Evolutionary conservation across 2,797 vertebrate species (phyloP).

Genomic region (Thaleichthys pacificus): DNA sequence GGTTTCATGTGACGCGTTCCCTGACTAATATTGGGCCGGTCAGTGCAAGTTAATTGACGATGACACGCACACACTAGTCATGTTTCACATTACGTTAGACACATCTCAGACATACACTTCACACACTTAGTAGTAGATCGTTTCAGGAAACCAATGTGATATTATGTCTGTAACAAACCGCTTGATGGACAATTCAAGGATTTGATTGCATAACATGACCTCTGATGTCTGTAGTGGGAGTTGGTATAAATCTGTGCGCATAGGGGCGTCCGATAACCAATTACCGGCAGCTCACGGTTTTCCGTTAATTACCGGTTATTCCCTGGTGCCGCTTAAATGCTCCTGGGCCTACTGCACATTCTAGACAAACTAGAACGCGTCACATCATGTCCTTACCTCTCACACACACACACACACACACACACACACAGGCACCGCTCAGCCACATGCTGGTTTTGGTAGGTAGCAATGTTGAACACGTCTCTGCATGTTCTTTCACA

Average conservation of each 20-base stretch:
- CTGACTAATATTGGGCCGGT: not conserved
- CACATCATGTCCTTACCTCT: slow-evolving; percentile 46
- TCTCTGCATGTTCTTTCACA: slow-evolving; percentile 17
- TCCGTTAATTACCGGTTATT: slow-evolving; percentile 66
- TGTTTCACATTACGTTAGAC: too few relatives aligned
- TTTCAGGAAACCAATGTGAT: not conserved
- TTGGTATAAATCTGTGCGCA: slow-evolving; percentile 1
- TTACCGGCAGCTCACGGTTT: slow-evolving; percentile 56
- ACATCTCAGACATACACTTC: too few relatives aligned
- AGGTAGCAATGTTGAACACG: slow-evolving; percentile 9
- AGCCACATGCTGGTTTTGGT: not conserved
- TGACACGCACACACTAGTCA: not conserved
- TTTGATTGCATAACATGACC: not conserved
- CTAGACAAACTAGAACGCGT: slow-evolving; percentile 48
- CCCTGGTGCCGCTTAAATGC: slow-evolving; percentile 51
- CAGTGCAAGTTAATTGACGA: not conserved
- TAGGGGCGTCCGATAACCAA: slow-evolving; percentile 47
- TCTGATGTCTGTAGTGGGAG: slow-evolving; percentile 14
- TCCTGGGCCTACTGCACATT: slow-evolving; percentile 24
- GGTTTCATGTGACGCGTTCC: not conserved
- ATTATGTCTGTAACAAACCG: not conserved
- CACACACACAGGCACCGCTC: not conserved
- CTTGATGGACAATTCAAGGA: not conserved
- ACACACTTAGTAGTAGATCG: too few relatives aligned
- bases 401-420: slow-evolving; percentile 17